Percentiles rank a stretch among this genome's conserved stretches.
Evolutionary conservation across 1,140 invertebrate genomes (phyloP).

Genomic region (Leptopilina boulardi): DNA sequence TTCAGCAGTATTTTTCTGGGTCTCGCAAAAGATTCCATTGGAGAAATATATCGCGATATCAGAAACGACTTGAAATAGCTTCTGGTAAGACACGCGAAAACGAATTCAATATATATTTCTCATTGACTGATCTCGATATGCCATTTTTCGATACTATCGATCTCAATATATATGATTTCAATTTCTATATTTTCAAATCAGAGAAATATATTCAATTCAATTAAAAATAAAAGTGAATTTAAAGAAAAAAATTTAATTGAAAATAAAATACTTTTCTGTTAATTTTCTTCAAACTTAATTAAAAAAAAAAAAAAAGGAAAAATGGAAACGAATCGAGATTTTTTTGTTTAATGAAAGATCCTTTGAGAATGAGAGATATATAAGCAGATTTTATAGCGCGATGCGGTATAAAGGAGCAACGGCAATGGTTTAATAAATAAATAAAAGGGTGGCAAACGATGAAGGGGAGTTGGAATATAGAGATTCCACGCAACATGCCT

Average conservation of each 20-base stretch:
- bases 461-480: slow-evolving; percentile 42
- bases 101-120: slow-evolving; percentile 30
- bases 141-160: slow-evolving; percentile 21
- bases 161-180: background rate
- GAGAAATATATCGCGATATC: slow-evolving; percentile 20
- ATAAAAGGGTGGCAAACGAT: background rate
- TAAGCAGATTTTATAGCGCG: background rate
- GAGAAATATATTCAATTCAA: no score
- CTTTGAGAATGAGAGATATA: background rate
- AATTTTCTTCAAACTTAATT: no score
- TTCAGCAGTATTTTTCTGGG: slow-evolving; percentile 22
- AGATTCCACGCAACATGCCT: slow-evolving; percentile 57
- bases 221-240: no score
- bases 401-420: background rate
- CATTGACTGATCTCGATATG: slow-evolving; percentile 20
- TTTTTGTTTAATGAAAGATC: background rate
- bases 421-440: slow-evolving; percentile 40
- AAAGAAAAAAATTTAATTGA: no score
- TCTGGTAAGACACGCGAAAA: slow-evolving; percentile 17
- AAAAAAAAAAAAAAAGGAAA: no score
- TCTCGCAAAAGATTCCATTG: slow-evolving; percentile 2
- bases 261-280: no score
- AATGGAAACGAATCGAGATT: background rate
- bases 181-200: no score
- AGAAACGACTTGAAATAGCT: slow-evolving; percentile 20